Evolutionary conservation across 2,888 invertebrate genomes (phyloP).

Genomic region (Marronus borbonicus): DNA sequence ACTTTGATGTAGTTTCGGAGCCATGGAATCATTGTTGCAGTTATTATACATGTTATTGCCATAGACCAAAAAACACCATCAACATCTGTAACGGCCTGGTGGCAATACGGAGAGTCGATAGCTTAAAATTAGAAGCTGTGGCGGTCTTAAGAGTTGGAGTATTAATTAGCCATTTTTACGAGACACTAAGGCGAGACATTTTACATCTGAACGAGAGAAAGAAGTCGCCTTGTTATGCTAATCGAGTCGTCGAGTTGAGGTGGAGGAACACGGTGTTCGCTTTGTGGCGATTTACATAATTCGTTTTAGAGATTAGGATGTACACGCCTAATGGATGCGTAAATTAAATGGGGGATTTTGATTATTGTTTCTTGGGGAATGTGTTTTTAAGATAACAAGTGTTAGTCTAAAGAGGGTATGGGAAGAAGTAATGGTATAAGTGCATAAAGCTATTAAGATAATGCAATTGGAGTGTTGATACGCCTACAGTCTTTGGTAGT

Average conservation of each 20-base stretch:
- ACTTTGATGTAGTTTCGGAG: constrained; percentile 42
- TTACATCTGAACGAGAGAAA: constrained; percentile 39
- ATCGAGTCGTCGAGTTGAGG: constrained; percentile 19
- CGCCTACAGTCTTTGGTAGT: too few species aligned
- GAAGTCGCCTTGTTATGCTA: constrained; percentile 43
- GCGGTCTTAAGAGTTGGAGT: constrained; percentile 30
- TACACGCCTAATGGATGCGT: constrained; percentile 37
- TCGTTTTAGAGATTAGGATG: constrained; percentile 39
- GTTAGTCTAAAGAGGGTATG: constrained; percentile 7
- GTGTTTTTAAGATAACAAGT: constrained; percentile 26
- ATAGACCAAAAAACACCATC: not conserved
- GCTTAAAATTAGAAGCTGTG: constrained; percentile 42
- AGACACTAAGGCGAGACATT: constrained; percentile 40
- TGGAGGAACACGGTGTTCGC: constrained; percentile 25
- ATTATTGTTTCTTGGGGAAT: constrained; percentile 29
- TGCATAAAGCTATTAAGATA: constrained; percentile 2
- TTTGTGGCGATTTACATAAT: constrained; percentile 46
- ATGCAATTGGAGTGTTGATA: not conserved
- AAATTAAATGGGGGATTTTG: constrained; percentile 42
- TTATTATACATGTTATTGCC: constrained; percentile 22
- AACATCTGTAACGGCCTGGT: constrained; percentile 15
- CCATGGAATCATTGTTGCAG: constrained; percentile 31
- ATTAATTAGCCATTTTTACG: constrained; percentile 47
- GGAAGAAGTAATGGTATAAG: constrained; percentile 11
- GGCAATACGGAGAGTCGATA: constrained; percentile 5